phyloP scores from a whole-genome alignment of 2,888 invertebrate genomes.

The Caenorhabditis drosophilae region DNA sequence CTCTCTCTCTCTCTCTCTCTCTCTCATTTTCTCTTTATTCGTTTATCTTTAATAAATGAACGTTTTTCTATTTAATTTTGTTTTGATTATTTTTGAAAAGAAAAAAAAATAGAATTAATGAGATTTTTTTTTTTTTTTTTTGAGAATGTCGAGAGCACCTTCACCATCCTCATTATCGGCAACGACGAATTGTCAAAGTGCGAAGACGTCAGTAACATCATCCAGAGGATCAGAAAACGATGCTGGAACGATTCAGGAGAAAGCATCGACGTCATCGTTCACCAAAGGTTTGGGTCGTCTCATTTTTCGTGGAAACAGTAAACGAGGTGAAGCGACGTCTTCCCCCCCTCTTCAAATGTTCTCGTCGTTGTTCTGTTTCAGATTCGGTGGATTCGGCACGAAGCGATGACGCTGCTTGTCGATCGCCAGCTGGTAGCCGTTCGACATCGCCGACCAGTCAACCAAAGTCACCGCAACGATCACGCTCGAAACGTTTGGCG shows the following conservation, averaged over 20 bases:
- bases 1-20: too few species aligned
- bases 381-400: slow-evolving; percentile 32
- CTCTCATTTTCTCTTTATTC: too few species aligned
- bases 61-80: too few species aligned
- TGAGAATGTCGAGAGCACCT: slow-evolving; percentile 30
- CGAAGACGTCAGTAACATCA: slow-evolving; percentile 29
- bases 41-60: too few species aligned
- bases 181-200: slow-evolving; percentile 3
- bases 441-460: slow-evolving; percentile 24
- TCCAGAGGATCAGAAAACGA: slow-evolving; percentile 1
- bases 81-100: too few species aligned
- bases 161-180: slow-evolving; percentile 19
- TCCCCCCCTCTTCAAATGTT: not conserved
- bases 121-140: too few species aligned
- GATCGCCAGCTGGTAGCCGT: slow-evolving; percentile 19
- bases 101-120: too few species aligned
- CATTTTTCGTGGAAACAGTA: slow-evolving; percentile 24
- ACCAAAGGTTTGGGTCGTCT: slow-evolving; percentile 16
- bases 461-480: slow-evolving; percentile 21
- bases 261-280: slow-evolving; percentile 14
- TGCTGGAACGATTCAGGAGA: slow-evolving; percentile 1
- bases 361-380: not conserved
- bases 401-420: slow-evolving; percentile 24
- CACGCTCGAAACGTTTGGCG: slow-evolving; percentile 17
- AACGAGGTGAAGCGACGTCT: slow-evolving; percentile 14